These are phyloP conservation scores for Chanos chanos DNA, from an alignment of 2,797 vertebrate genomes.

Conservation along the genomic window DNA sequence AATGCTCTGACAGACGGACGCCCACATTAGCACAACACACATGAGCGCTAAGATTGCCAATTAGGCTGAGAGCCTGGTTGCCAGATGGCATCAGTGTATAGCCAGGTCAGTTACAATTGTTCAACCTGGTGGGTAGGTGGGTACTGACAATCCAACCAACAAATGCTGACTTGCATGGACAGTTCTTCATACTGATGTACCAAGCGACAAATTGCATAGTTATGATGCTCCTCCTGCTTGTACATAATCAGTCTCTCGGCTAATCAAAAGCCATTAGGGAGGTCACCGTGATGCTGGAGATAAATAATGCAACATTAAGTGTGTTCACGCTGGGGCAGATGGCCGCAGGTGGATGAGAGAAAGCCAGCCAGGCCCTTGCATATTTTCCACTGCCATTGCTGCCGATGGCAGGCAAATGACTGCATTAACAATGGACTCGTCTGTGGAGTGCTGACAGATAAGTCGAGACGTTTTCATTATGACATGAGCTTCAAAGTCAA, in stretches of 20 bases:
- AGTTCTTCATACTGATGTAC: neutral
- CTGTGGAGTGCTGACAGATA: neutral
- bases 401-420: slow-evolving; percentile 27
- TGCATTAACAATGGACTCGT: slow-evolving; percentile 19
- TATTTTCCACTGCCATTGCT: slow-evolving; percentile 24
- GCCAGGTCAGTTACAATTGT: no score
- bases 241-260: slow-evolving; percentile 13
- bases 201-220: slow-evolving; percentile 16
- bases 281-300: slow-evolving; percentile 22
- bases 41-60: no score
- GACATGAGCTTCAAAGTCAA: neutral
- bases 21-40: no score
- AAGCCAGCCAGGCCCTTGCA: slow-evolving; percentile 26
- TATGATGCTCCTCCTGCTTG: no score
- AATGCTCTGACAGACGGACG: no score
- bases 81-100: no score
- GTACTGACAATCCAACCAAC: neutral
- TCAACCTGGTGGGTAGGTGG: neutral
- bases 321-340: slow-evolving; percentile 28
- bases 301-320: slow-evolving; percentile 27
- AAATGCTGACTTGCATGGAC: neutral
- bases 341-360: slow-evolving; percentile 27
- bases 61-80: no score
- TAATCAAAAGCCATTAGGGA: slow-evolving; percentile 9
- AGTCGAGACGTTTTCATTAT: neutral